These are phyloP conservation scores for Serrognathus titanus DNA, from an alignment of 2,888 invertebrate species.

Conservation along the genomic window DNA sequence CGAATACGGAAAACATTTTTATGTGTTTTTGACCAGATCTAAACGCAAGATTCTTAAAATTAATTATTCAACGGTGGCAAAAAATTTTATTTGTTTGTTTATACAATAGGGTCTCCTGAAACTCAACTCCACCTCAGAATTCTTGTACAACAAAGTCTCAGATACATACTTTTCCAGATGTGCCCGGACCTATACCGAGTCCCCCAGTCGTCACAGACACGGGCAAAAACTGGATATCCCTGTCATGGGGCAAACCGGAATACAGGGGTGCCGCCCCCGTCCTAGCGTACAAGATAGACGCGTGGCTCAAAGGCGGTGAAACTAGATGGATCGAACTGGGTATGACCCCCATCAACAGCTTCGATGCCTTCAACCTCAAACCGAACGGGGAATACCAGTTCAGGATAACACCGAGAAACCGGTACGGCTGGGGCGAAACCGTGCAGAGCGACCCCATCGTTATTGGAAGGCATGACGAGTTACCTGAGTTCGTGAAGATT, in stretches of 20 bases:
- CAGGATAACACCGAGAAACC: conserved; percentile 81
- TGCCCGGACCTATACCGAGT: conserved; percentile 74
- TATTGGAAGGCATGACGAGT: conserved; percentile 63
- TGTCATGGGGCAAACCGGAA: conserved; percentile 79
- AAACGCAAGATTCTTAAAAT: no score
- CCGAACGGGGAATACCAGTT: conserved; percentile 81
- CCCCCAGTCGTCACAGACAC: conserved; percentile 75
- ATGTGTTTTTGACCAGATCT: no score
- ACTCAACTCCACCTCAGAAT: no score
- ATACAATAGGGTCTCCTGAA: no score
- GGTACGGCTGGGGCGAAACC: conserved; percentile 86
- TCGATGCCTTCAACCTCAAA: conserved; percentile 80
- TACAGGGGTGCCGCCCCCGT: conserved; percentile 70
- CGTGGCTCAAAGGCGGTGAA: conserved; percentile 74
- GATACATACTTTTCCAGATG: conserved; percentile 57
- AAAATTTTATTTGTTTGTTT: no score
- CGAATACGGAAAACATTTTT: no score
- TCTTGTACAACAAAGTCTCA: not conserved
- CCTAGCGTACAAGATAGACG: conserved; percentile 77
- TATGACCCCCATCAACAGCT: conserved; percentile 73
- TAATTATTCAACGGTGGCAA: no score
- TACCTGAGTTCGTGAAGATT: conserved; percentile 74
- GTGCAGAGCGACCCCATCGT: conserved; percentile 62
- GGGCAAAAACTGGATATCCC: conserved; percentile 79
- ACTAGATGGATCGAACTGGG: conserved; percentile 81